Conservation (phyloP, 2,888 invertebrate genomes). For the Strigamia crassipes region DNA sequence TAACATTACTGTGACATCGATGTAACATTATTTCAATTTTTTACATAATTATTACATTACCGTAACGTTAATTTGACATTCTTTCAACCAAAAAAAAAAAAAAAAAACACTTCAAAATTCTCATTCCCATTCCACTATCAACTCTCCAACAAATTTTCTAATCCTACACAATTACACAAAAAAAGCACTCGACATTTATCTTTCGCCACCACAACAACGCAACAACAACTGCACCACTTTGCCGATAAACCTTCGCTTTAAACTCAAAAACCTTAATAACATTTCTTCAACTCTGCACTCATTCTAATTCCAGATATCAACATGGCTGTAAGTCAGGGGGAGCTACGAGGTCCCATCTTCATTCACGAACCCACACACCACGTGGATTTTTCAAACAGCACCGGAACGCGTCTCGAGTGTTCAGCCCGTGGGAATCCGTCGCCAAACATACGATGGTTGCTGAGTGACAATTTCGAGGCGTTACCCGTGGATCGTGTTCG, state of each 20-base stretch:
- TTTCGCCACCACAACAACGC: not conserved
- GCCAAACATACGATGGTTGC: conserved; percentile 52
- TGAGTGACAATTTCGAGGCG: conserved; percentile 45
- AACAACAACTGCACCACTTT: not conserved
- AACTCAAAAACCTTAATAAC: not conserved
- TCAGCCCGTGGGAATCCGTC: conserved; percentile 58
- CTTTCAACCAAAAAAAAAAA: too few species aligned
- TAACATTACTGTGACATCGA: too few species aligned
- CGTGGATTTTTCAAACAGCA: conserved; percentile 57
- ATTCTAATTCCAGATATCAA: not conserved
- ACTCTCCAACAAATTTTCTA: too few species aligned
- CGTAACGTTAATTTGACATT: too few species aligned
- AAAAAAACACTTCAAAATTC: too few species aligned
- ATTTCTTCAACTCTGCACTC: not conserved
- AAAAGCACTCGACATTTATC: not conserved
- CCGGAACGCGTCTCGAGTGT: conserved; percentile 57
- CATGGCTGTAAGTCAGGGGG: conserved; percentile 33
- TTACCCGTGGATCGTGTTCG: conserved; percentile 46
- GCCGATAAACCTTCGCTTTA: not conserved
- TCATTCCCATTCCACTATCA: too few species aligned
- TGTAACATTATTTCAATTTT: too few species aligned
- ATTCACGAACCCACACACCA: conserved; percentile 56
- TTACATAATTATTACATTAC: too few species aligned
- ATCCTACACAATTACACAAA: too few species aligned
- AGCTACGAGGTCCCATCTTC: conserved; percentile 56